Base-by-base conservation (phyloP, 2,113 vertebrate species). In the Sander lucioperca region DNA sequence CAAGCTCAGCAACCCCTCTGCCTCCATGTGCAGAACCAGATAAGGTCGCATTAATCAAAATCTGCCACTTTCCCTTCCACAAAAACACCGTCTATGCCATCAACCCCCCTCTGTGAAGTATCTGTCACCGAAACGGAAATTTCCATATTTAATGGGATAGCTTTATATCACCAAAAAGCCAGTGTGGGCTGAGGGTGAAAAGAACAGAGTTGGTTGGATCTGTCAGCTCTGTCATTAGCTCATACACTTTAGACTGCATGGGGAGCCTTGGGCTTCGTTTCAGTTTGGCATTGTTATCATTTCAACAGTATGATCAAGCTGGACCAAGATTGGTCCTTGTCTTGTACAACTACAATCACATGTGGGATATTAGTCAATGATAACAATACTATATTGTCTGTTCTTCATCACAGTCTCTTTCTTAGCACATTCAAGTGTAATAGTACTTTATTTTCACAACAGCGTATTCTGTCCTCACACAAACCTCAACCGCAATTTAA, bases 111-210 rank as follows among this genome's bases (percentile, higher is more conserved):
- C 92, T 93, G 91, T 92, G 93, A 89, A 85, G 89, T 92, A 93
- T 94, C 97, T 96, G 96, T 95, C 97, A 96, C 96, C 93, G 94
- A 96, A 93, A 96, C 95, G 94, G 94, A 96, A 96, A 97, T 98
- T 97, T 97, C 96, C 95, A 97, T 96, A 88, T 97, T 97, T 98
- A 97, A 97, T 97, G 97, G 97, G 96, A 95, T 96, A 80, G 96
- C 96, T 96, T 97, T 97, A 96, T 97, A 96, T 97, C 90, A 96
- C 96, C 96, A 96, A 86, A 93, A 88, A 84, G 78, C 78, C 89
- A 77, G 88, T 87, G 89, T 90, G 88, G 89, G 91, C 90, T 89
- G 90, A 48, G 87, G 88, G 86, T 88, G 87, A 81, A 77, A 58
- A 76, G 88, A 86, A 76, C 57, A 33, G 82, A 87, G 85, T 48